Evolutionary conservation across 1,140 invertebrate genomes (phyloP).

Genomic region (roundworm (Caenorhabditis elegans)): WBcel235 BX284606.5:8585001-8585500

Average conservation of each 20-base stretch:
- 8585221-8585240: background rate
- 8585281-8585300: background rate
- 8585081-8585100: background rate
- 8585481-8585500: too few relatives aligned
- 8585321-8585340: background rate
- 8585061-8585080: background rate
- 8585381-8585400: too few relatives aligned
- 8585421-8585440: too few relatives aligned
- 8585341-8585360: too few relatives aligned
- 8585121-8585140: background rate
- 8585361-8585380: too few relatives aligned
- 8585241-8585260: background rate
- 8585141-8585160: background rate
- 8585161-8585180: background rate
- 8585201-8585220: too few relatives aligned
- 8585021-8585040: background rate
- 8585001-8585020: background rate
- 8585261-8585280: background rate
- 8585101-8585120: slow-evolving; percentile 6
- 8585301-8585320: background rate
- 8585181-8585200: slow-evolving; percentile 12
- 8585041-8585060: slow-evolving; percentile 23
- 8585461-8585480: too few relatives aligned
- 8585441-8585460: too few relatives aligned
- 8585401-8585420: too few relatives aligned